phyloP scores from a whole-genome alignment of 2,797 vertebrate genomes.

The Peromyscus attwateri region DNA sequence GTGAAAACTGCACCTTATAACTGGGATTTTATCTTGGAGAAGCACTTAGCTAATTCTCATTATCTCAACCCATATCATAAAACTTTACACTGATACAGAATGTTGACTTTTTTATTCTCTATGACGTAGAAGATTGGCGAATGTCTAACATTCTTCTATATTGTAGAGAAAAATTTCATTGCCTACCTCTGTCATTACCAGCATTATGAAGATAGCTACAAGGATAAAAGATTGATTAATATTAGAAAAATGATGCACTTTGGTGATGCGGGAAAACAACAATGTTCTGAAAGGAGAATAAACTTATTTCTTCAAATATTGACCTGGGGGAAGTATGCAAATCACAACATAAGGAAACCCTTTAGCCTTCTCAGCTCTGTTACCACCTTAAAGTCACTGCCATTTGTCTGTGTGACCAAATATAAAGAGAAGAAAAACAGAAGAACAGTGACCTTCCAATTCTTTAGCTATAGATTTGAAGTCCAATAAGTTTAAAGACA shows the following conservation, averaged over 20 bases:
- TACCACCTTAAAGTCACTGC: not conserved
- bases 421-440: slow-evolving; percentile 44
- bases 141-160: not conserved
- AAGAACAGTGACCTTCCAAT: slow-evolving; percentile 2
- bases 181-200: not conserved
- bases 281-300: not conserved
- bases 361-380: slow-evolving; percentile 27
- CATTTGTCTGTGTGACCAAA: slow-evolving; percentile 22
- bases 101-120: not conserved
- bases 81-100: not conserved
- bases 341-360: not conserved
- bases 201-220: not conserved
- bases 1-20: not conserved
- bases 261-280: not conserved
- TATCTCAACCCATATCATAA: slow-evolving; percentile 7
- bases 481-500: slow-evolving; percentile 31
- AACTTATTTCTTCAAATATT: not conserved
- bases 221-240: not conserved
- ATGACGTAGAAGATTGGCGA: not conserved
- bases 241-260: not conserved
- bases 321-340: not conserved
- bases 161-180: not conserved
- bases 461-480: slow-evolving; percentile 19
- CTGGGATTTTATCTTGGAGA: slow-evolving; percentile 20
- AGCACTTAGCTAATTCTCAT: slow-evolving; percentile 26